These are phyloP conservation scores for Hypotaenidia okinawae DNA, from an alignment of 2,797 vertebrate species.

Conservation along the genomic window DNA sequence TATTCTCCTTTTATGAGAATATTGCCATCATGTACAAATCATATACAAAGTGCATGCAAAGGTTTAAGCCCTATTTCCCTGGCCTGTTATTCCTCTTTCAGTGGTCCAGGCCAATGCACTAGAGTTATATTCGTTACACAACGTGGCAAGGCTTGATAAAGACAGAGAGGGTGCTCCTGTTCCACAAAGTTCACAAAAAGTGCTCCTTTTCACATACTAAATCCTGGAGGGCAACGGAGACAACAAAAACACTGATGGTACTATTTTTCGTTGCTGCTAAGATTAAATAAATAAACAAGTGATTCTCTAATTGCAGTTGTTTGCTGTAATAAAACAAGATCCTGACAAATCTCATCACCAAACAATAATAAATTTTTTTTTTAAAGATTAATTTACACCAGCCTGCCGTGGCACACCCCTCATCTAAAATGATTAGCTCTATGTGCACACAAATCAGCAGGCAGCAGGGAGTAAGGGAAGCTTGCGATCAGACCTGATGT, in stretches of 20 bases:
- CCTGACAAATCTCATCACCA: background rate
- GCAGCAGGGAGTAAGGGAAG: slow-evolving; percentile 41
- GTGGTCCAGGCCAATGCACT: background rate
- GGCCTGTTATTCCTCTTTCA: background rate
- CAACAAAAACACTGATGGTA: background rate
- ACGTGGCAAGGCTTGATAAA: background rate
- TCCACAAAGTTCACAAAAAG: background rate
- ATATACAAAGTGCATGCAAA: background rate
- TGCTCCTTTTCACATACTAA: background rate
- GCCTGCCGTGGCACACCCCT: background rate
- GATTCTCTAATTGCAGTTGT: background rate
- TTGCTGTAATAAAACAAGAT: slow-evolving; percentile 11
- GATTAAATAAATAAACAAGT: background rate
- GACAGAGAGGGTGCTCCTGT: background rate
- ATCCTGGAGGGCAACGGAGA: background rate
- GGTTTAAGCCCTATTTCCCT: background rate
- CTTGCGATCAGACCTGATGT: slow-evolving; percentile 54
- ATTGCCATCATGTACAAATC: background rate
- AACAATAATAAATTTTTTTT: background rate
- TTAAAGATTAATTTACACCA: background rate
- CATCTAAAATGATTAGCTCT: background rate
- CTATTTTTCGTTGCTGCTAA: background rate
- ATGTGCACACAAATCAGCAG: background rate
- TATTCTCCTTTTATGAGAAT: background rate
- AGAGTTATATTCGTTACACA: background rate